Conservation (phyloP, 2,888 invertebrate genomes). For the Hypena proboscidalis region DNA sequence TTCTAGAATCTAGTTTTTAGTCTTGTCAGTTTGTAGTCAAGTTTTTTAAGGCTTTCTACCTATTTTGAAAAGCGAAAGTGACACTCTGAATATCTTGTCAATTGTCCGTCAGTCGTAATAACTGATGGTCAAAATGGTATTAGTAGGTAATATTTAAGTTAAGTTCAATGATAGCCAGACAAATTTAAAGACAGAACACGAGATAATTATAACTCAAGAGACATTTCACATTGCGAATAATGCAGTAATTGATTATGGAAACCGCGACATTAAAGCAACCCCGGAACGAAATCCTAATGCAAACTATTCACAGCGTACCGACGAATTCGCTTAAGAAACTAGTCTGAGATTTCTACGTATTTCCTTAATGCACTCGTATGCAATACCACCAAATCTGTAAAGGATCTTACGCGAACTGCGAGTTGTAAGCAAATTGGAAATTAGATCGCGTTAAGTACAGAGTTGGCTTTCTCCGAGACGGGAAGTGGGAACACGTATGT, state of each 20-base stretch:
- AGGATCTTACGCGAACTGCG: constrained; percentile 34
- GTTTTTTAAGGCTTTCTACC: no score
- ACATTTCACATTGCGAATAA: constrained; percentile 8
- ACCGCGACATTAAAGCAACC: constrained; percentile 4
- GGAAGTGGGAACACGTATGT: constrained; percentile 5
- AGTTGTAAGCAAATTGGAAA: constrained; percentile 41
- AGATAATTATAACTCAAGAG: background rate
- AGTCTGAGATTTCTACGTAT: constrained; percentile 29
- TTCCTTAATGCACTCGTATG: constrained; percentile 39
- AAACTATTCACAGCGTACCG: constrained; percentile 16
- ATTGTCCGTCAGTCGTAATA: no score
- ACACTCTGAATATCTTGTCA: no score
- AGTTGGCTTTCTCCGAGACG: constrained; percentile 28
- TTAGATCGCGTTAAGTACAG: constrained; percentile 38
- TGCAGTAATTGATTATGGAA: constrained; percentile 16
- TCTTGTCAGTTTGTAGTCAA: no score
- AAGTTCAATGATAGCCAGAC: no score
- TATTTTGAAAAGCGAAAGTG: no score
- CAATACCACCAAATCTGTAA: constrained; percentile 38
- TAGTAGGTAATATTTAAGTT: no score
- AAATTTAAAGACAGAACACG: no score
- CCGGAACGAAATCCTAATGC: constrained; percentile 6
- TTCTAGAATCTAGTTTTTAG: no score
- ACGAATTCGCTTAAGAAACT: constrained; percentile 26
- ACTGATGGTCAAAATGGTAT: no score